Percentiles rank a stretch among this genome's conserved stretches.
Evolutionary conservation across 2,888 invertebrate genomes (phyloP).

Genomic region (Cacoxenus indagator): DNA sequence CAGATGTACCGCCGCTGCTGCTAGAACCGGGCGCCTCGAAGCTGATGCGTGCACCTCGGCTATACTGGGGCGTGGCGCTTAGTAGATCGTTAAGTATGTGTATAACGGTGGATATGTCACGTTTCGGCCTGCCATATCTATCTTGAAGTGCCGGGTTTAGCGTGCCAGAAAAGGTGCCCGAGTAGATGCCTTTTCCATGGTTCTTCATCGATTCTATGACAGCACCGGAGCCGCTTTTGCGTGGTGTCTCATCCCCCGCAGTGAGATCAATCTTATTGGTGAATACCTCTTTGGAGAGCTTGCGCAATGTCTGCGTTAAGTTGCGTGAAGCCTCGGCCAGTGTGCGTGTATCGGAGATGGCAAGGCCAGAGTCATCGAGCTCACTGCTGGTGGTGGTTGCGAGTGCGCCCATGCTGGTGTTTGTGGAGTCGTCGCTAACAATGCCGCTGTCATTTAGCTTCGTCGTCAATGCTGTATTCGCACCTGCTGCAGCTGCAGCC

Average conservation of each 20-base stretch:
- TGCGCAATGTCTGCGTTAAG: constrained; percentile 90
- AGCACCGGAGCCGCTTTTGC: constrained; percentile 77
- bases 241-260: constrained; percentile 72
- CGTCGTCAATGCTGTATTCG: constrained; percentile 11
- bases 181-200: constrained; percentile 94
- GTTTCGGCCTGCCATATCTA: constrained; percentile 89
- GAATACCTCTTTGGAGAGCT: constrained; percentile 89
- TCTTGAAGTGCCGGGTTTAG: constrained; percentile 94
- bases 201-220: constrained; percentile 94
- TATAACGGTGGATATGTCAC: constrained; percentile 95
- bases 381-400: constrained; percentile 37
- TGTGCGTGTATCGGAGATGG: constrained; percentile 77
- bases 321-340: constrained; percentile 92
- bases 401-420: constrained; percentile 13
- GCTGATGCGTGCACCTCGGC: constrained; percentile 74
- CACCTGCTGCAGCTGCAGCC: constrained; percentile 28
- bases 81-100: constrained; percentile 95
- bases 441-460: constrained; percentile 40
- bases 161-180: constrained; percentile 96
- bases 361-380: constrained; percentile 66
- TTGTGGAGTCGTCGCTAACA: constrained; percentile 28
- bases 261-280: constrained; percentile 75
- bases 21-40: constrained; percentile 68
- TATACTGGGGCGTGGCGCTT: constrained; percentile 83
- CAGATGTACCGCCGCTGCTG: constrained; percentile 34